These are phyloP conservation scores for Montipora efflorescens DNA, from an alignment of 64 coral and sea anemone species.

Conservation along the genomic window DNA sequence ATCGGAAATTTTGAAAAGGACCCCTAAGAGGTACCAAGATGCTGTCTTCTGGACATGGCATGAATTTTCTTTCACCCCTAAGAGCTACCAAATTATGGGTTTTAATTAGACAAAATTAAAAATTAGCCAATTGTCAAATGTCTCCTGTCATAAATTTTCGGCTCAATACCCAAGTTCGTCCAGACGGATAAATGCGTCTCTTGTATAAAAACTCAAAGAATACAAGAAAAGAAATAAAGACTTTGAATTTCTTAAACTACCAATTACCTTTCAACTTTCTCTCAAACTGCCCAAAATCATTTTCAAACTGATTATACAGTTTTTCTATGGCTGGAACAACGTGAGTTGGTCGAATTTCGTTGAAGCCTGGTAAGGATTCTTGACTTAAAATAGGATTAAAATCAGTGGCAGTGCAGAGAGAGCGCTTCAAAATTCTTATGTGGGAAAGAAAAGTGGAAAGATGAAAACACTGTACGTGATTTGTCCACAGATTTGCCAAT, in stretches of 20 bases:
- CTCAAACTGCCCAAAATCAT: conserved; percentile 78
- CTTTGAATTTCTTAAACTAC: not conserved
- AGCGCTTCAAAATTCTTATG: conserved; percentile 65
- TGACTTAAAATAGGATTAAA: conserved; percentile 87
- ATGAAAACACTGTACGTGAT: conserved; percentile 79
- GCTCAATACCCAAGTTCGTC: too few species aligned
- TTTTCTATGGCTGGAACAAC: conserved; percentile 61
- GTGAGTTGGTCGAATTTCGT: conserved; percentile 57
- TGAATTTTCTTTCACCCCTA: too few species aligned
- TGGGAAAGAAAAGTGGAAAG: conserved; percentile 83
- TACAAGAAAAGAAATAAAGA: too few species aligned
- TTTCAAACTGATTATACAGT: conserved; percentile 46
- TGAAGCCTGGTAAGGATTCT: conserved; percentile 69
- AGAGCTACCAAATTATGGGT: too few species aligned
- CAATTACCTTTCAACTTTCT: conserved; percentile 63
- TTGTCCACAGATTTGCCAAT: conserved; percentile 65
- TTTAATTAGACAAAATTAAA: too few species aligned
- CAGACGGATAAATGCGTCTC: too few species aligned
- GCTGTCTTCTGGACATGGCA: too few species aligned
- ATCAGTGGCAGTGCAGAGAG: conserved; percentile 73
- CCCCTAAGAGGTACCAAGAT: too few species aligned
- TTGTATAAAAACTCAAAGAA: not conserved
- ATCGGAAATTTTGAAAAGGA: too few species aligned
- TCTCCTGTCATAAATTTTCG: too few species aligned
- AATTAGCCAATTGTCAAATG: too few species aligned